Conservation (phyloP, 1,140 invertebrate species). For the Sycobia sp. region DNA sequence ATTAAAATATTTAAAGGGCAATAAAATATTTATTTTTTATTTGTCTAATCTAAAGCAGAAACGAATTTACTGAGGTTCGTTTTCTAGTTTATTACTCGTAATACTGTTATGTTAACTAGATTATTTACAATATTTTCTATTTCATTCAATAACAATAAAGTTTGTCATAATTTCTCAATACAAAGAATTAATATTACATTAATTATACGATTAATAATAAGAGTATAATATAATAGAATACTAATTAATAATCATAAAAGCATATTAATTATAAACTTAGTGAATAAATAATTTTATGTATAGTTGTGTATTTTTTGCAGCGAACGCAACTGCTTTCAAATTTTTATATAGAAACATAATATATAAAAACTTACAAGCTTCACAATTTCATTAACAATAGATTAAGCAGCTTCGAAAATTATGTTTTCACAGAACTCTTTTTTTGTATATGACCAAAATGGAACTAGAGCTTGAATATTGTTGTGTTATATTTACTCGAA, state of each 20-base stretch:
- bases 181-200: slow-evolving; percentile 41
- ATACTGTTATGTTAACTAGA: slow-evolving; percentile 57
- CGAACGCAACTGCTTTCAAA: slow-evolving; percentile 9
- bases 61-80: slow-evolving; percentile 45
- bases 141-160: slow-evolving; percentile 50
- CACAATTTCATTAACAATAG: background rate
- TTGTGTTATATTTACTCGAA: slow-evolving; percentile 6
- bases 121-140: slow-evolving; percentile 54
- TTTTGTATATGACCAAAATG: slow-evolving; percentile 6
- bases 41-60: slow-evolving; percentile 51
- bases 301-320: slow-evolving; percentile 32
- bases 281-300: slow-evolving; percentile 14
- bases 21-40: slow-evolving; percentile 39
- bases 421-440: background rate
- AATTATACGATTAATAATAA: slow-evolving; percentile 29
- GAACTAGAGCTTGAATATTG: slow-evolving; percentile 17
- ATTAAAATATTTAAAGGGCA: slow-evolving; percentile 17
- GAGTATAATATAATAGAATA: slow-evolving; percentile 22
- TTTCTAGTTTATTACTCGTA: slow-evolving; percentile 55
- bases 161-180: slow-evolving; percentile 49
- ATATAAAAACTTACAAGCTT: slow-evolving; percentile 6
- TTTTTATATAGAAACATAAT: slow-evolving; percentile 15
- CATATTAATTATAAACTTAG: slow-evolving; percentile 13
- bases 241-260: slow-evolving; percentile 11
- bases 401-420: slow-evolving; percentile 7